Evolutionary conservation across 1,140 invertebrate genomes (phyloP).

Genomic region (Danaus melanippus): DNA sequence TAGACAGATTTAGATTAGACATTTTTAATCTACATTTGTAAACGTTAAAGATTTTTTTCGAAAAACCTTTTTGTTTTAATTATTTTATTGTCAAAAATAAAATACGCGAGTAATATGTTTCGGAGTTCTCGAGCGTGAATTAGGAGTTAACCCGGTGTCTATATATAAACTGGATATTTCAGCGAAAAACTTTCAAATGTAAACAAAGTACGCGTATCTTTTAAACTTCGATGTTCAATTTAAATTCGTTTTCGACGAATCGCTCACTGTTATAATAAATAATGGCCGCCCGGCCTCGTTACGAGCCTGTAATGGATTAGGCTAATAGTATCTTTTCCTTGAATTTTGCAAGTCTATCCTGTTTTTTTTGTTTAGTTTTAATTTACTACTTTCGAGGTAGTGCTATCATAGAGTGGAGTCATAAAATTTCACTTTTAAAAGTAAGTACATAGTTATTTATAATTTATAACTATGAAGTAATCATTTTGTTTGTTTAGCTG

Average conservation of each 20-base stretch:
- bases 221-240: conserved; percentile 15
- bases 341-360: conserved; percentile 13
- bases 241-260: conserved; percentile 17
- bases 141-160: conserved; percentile 12
- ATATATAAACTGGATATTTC: conserved; percentile 24
- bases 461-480: too few relatives aligned
- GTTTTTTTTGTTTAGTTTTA: conserved; percentile 6
- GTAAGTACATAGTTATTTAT: too few relatives aligned
- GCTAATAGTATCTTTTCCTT: conserved; percentile 12
- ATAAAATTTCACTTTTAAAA: too few relatives aligned
- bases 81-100: background rate
- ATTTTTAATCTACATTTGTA: too few relatives aligned
- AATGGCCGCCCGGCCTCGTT: conserved; percentile 13
- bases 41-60: too few relatives aligned
- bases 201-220: background rate
- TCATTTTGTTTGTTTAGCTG: too few relatives aligned
- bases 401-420: too few relatives aligned
- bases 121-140: conserved; percentile 12
- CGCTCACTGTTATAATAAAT: conserved; percentile 23
- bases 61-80: too few relatives aligned
- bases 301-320: conserved; percentile 19
- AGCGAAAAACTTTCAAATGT: conserved; percentile 16
- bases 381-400: too few relatives aligned
- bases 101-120: conserved; percentile 10
- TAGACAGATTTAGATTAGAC: too few relatives aligned